Base-by-base conservation (phyloP, 2,888 invertebrate species). In the Pilophorus perplexus region DNA sequence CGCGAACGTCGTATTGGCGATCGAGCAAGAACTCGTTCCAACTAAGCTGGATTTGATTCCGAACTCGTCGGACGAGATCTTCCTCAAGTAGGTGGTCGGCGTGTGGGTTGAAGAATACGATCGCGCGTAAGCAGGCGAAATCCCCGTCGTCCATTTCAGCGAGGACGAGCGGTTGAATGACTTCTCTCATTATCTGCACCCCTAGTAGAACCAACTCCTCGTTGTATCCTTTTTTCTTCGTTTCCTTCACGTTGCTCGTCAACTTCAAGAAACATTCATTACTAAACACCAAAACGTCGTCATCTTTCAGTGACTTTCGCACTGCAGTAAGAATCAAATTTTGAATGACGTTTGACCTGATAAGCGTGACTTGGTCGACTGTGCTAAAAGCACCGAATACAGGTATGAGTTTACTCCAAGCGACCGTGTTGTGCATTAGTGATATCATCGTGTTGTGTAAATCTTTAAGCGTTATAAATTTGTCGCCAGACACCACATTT, bases 381-480 rank as follows among this genome's bases (percentile, higher is more conserved):
- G 97, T 80, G 70, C 90, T 88, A 44, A 99, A 83, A 74, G 96
- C 94, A 52, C 89, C 89, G 80, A 99, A 99, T 68, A 95, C 94
- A 42, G 96, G 96, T 77, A 98, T 93, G 79, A 91, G 91, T 79
- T 98, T 98, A 71, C 97, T 98, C 98, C 98, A 99, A 80, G 97
- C 96, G 40, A 98, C 96, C 70, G 98, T 82, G 66, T 94, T 90
- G 67, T 95, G 82, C 59, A 99, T 81, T 78, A 99, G 97, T 74
- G 96, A 94, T 74, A 95, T 96, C 87, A 98, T 97, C 46, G 95
- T 94, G 76, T 97, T 95, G 75, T 95, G 95, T 16, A 98, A 93
- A 79, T 98, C 97, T 76, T 91, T 90, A 73, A 96, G 90, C 75
- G 90, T 92, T 46, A 96, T 96, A 74, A 94, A 82, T 77, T 93